Base-by-base conservation (phyloP, 2,888 invertebrate genomes). In the Sinopyrophorus schimmeli region DNA sequence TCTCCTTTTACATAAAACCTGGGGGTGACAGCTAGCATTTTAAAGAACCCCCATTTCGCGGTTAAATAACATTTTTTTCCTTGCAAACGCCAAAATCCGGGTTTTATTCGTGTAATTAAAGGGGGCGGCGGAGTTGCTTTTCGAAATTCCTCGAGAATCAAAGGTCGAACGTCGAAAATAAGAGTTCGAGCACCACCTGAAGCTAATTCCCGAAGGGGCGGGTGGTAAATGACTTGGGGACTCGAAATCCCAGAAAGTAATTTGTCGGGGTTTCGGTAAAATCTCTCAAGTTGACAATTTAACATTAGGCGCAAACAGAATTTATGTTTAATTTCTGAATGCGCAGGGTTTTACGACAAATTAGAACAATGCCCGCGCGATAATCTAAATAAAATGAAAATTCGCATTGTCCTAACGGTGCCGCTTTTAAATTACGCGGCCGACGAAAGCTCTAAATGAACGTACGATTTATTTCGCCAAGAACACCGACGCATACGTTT, bases 1-100 rank as follows among this genome's bases (percentile, higher is more conserved):
- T 42, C 31, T 24, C 44, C 47, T 50, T 57, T 40, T 53, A 55
- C 39, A 50, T 51, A 38, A 43, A 44, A 44, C 27, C 31, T 32
- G 48, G 43, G 21, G 31, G 20, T 46, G 38, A 46, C 46, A 26
- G 31, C 16, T 15, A 41, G 41, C 41, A 23, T 39, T 37, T 41
- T 41, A 17, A 17, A 16, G 27, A 10, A 23, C 38, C 15, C 38
- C 11, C 16, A 35, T 24, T 35, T 35, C 21, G 23, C 24, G 12
- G 32, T 32, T 32, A 32, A 32, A 28, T 20, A 7, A 5, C 32
- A 12, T 16, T 32, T 32, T 32, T n/a, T n/a, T n/a, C n/a, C n/a
- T n/a, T n/a, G n/a, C n/a, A 32, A 32, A 32, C 20, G 16, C 11
- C 32, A 32, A 32, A n/a, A n/a, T n/a, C n/a, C n/a, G n/a, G n/a